Evolutionary conservation across 2,797 vertebrate species (phyloP).

Genomic region (Poecilia wingei): DNA sequence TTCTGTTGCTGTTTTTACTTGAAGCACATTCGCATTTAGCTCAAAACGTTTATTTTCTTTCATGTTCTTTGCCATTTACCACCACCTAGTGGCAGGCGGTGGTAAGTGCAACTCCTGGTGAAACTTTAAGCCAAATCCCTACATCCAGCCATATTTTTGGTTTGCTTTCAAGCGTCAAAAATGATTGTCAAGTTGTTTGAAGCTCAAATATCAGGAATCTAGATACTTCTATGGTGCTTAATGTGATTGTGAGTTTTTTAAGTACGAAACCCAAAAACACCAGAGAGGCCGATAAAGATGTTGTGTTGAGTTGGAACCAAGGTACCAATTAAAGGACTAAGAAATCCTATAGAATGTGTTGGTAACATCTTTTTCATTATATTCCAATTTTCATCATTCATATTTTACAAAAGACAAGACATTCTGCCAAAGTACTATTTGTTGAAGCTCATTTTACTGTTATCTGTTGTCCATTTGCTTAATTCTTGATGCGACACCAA

Average conservation of each 20-base stretch:
- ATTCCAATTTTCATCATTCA: constrained; percentile 6
- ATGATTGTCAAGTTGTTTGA: neutral
- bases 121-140: too few species aligned
- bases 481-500: constrained; percentile 8
- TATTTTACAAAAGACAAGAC: constrained; percentile 8
- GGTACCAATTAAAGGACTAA: constrained; percentile 39
- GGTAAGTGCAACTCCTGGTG: neutral
- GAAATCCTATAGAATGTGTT: constrained; percentile 31
- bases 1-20: neutral
- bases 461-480: constrained; percentile 25
- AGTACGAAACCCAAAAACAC: constrained; percentile 11
- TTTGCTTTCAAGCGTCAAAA: neutral
- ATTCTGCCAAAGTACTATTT: constrained; percentile 37
- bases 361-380: neutral
- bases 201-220: neutral
- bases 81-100: constrained; percentile 9
- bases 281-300: neutral
- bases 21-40: neutral
- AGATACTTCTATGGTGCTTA: constrained; percentile 12
- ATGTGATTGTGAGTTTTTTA: constrained; percentile 1
- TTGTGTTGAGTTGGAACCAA: constrained; percentile 12
- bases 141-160: neutral
- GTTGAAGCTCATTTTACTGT: neutral
- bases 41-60: neutral
- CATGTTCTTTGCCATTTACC: neutral